A percentile compares a stretch with the other conserved stretches of the same genome.
These are phyloP conservation scores for Luperina nickerlii DNA, from an alignment of 2,888 invertebrate species.

Conservation along the genomic window DNA sequence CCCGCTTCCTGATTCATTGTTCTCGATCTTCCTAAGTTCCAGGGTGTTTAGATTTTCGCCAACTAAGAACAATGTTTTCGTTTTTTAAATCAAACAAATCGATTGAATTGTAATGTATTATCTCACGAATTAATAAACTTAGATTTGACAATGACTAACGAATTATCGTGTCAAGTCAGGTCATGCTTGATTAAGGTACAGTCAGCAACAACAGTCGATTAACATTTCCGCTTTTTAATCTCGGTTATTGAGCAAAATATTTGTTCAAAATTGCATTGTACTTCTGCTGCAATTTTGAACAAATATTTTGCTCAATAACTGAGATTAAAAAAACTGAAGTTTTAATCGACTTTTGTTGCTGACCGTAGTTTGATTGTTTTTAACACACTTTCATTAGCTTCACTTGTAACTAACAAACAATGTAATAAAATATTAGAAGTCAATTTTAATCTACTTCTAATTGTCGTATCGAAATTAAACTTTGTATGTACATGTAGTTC, in stretches of 20 bases:
- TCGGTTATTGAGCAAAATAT: too few species aligned
- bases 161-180: too few species aligned
- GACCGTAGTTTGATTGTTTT: neutral
- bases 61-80: neutral
- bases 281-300: too few species aligned
- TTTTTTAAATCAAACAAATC: neutral
- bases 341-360: too few species aligned
- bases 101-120: neutral
- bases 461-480: neutral
- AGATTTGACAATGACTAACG: slow-evolving; percentile 1
- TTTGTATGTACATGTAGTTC: neutral
- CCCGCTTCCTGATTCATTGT: slow-evolving; percentile 23
- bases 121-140: slow-evolving; percentile 30
- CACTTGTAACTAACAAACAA: neutral
- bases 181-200: neutral
- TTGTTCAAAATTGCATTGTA: too few species aligned
- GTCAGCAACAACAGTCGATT: too few species aligned
- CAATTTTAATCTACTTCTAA: neutral
- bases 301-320: too few species aligned
- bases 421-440: neutral
- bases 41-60: neutral
- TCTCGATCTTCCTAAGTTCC: neutral
- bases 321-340: too few species aligned
- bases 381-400: neutral
- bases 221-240: too few species aligned